A percentile compares a stretch with the other conserved stretches of the same genome.
phyloP scores from a whole-genome alignment of 2,888 invertebrate genomes.

The Drosophila prostipennis region DNA sequence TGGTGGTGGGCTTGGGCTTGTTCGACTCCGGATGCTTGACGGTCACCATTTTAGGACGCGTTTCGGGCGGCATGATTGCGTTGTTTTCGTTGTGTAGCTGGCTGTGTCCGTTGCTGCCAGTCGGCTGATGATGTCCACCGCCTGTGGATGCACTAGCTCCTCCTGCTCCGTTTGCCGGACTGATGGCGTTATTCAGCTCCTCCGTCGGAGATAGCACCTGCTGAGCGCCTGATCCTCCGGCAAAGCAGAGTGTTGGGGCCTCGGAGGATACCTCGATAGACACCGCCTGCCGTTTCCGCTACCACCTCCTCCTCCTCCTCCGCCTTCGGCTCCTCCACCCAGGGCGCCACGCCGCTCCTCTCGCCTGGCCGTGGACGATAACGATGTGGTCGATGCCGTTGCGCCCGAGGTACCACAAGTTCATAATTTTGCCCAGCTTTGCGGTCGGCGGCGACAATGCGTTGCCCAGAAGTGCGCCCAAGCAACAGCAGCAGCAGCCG shows the following conservation, averaged over 20 bases:
- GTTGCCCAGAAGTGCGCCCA: constrained; percentile 77
- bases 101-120: constrained; percentile 50
- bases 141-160: constrained; percentile 25
- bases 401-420: constrained; percentile 84
- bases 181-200: constrained; percentile 25
- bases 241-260: constrained; percentile 66
- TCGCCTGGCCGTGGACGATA: constrained; percentile 75
- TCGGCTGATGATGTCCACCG: constrained; percentile 15
- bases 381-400: constrained; percentile 81
- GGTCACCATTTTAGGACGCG: constrained; percentile 93
- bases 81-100: constrained; percentile 63
- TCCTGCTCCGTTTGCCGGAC: constrained; percentile 44
- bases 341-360: constrained; percentile 64
- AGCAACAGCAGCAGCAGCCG: constrained; percentile 64
- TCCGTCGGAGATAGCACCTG: constrained; percentile 38
- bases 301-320: constrained; percentile 70
- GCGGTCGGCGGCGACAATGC: constrained; percentile 80
- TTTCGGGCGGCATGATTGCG: constrained; percentile 84
- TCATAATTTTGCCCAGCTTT: constrained; percentile 84
- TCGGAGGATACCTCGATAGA: constrained; percentile 36
- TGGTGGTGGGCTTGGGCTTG: constrained; percentile 96
- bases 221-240: constrained; percentile 36
- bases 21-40: constrained; percentile 98
- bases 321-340: constrained; percentile 49
- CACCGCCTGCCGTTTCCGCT: constrained; percentile 49